Conservation (phyloP, 2,113 vertebrate species). For the Epinephelus lanceolatus region DNA sequence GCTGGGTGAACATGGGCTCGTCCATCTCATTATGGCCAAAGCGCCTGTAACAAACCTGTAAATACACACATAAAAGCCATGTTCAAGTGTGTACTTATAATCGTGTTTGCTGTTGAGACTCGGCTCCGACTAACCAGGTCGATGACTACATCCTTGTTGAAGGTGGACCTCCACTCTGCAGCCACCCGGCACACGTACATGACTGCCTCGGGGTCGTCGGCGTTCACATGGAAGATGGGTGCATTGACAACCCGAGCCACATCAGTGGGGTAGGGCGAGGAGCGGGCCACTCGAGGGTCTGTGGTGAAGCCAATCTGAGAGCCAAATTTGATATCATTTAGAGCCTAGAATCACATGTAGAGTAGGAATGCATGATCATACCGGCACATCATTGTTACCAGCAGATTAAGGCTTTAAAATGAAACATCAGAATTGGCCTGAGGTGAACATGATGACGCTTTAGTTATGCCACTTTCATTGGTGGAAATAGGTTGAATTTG, state of each 20-base stretch:
- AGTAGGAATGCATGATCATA: too few species aligned
- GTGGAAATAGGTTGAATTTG: too few species aligned
- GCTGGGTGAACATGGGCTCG: constrained; percentile 94
- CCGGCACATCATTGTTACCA: too few species aligned
- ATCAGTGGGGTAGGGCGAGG: constrained; percentile 92
- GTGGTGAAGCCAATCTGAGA: constrained; percentile 93
- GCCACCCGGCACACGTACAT: constrained; percentile 93
- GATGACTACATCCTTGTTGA: constrained; percentile 95
- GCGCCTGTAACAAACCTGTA: constrained; percentile 91
- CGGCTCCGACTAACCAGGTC: constrained; percentile 85
- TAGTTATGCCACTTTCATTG: too few species aligned
- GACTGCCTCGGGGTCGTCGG: constrained; percentile 91
- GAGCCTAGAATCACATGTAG: background rate
- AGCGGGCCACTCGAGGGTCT: constrained; percentile 93
- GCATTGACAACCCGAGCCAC: constrained; percentile 94
- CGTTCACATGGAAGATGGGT: constrained; percentile 94
- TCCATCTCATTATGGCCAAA: constrained; percentile 97
- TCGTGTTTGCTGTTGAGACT: background rate
- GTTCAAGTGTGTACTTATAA: background rate
- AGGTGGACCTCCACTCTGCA: constrained; percentile 91
- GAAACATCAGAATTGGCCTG: too few species aligned
- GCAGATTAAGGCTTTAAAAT: too few species aligned
- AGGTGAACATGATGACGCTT: too few species aligned
- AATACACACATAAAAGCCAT: background rate
- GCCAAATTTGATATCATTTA: background rate